Conservation (phyloP, 2,888 invertebrate genomes). For the Rotaria sp. region DNA sequence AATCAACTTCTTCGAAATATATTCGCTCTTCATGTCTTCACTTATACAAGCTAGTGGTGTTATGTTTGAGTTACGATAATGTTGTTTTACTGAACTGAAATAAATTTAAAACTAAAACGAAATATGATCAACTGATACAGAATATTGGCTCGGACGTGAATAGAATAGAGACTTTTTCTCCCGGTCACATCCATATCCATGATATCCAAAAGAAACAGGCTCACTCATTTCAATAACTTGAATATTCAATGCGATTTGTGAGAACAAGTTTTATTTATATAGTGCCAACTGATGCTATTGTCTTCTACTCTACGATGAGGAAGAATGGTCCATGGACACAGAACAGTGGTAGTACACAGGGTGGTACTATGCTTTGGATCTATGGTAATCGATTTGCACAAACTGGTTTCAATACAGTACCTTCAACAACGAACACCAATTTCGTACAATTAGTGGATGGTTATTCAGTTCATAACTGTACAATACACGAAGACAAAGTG, state of each 20-base stretch:
- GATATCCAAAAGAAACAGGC: no score
- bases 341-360: slow-evolving; percentile 30
- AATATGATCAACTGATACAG: no score
- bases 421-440: slow-evolving; percentile 1
- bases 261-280: neutral
- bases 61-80: no score
- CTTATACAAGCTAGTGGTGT: no score
- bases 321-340: slow-evolving; percentile 23
- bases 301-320: neutral
- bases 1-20: no score
- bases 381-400: slow-evolving; percentile 34
- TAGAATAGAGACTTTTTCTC: no score
- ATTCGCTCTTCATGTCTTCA: no score
- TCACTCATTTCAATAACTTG: neutral
- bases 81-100: no score
- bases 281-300: slow-evolving; percentile 32
- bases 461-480: slow-evolving; percentile 28
- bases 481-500: slow-evolving; percentile 34
- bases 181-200: no score
- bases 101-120: no score
- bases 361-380: slow-evolving; percentile 38
- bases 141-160: neutral
- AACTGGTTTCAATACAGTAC: slow-evolving; percentile 24
- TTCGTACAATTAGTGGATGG: slow-evolving; percentile 19
- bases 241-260: no score